These are phyloP conservation scores for Entomobrya multifasciata DNA, from an alignment of 2,888 invertebrate genomes.

Conservation along the genomic window DNA sequence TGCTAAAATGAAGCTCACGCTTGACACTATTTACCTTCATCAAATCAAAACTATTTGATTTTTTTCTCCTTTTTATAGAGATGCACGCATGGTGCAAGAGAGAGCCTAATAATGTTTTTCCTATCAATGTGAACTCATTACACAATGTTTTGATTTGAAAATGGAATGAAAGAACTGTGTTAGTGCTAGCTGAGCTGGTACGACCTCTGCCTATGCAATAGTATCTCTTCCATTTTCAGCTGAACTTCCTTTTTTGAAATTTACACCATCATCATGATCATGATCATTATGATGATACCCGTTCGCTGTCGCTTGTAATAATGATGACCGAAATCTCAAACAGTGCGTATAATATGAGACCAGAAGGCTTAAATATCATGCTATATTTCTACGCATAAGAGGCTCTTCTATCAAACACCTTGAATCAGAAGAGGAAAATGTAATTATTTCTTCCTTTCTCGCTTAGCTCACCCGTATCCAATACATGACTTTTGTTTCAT, in stretches of 20 bases:
- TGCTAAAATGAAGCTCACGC: conserved; percentile 16
- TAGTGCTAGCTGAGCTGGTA: no score
- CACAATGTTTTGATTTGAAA: background rate
- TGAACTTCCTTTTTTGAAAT: conserved; percentile 23
- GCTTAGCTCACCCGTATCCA: conserved; percentile 55
- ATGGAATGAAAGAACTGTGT: background rate
- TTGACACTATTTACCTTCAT: conserved; percentile 19
- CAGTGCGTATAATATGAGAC: conserved; percentile 56
- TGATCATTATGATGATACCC: conserved; percentile 36
- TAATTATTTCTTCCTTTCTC: conserved; percentile 60
- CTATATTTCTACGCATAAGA: background rate
- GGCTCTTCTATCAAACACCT: background rate
- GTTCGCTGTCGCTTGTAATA: conserved; percentile 13
- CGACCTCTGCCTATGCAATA: background rate
- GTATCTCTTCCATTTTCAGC: conserved; percentile 13
- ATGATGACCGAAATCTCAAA: conserved; percentile 62
- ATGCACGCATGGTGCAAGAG: background rate
- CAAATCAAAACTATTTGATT: background rate
- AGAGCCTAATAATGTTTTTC: background rate
- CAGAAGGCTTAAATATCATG: background rate
- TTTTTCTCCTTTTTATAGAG: background rate
- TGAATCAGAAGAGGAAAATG: conserved; percentile 28
- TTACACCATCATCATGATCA: conserved; percentile 27
- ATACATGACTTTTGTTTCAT: conserved; percentile 54
- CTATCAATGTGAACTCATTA: background rate